phyloP scores from a whole-genome alignment of 1,140 invertebrate species.

The Drosophila sechellia region DNA sequence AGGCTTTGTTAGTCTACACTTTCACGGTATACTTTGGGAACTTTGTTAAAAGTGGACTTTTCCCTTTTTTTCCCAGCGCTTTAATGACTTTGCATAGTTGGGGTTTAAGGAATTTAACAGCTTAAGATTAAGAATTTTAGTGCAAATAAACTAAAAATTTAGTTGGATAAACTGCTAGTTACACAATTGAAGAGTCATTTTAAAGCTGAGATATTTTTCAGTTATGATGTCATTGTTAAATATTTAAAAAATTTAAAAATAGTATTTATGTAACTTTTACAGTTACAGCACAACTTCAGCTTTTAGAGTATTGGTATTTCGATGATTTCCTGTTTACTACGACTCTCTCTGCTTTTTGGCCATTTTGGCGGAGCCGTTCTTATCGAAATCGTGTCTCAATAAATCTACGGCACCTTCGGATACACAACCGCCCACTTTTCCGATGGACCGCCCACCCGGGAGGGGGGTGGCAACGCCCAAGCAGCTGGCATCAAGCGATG shows the following conservation, averaged over 20 bases:
- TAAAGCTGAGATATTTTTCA: background rate
- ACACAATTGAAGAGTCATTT: too few relatives aligned
- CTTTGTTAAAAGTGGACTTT: conserved; percentile 5
- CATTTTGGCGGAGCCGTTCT: conserved; percentile 43
- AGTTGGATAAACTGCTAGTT: background rate
- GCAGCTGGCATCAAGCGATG: conserved; percentile 31
- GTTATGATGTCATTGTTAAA: background rate
- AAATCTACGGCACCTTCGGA: conserved; percentile 68
- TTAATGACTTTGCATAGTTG: conserved; percentile 22
- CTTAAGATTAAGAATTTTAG: background rate
- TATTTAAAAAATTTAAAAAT: background rate
- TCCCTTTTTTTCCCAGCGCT: background rate
- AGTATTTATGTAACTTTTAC: background rate
- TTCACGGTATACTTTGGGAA: conserved; percentile 27
- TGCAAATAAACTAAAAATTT: background rate
- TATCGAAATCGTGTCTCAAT: conserved; percentile 80
- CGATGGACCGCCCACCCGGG: conserved; percentile 2
- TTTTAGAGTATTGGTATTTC: conserved; percentile 25
- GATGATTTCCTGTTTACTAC: background rate
- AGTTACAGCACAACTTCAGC: too few relatives aligned
- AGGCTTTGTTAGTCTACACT: conserved; percentile 43
- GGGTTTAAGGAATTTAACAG: background rate
- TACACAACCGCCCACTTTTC: conserved; percentile 40
- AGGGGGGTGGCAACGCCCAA: background rate
- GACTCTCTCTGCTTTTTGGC: conserved; percentile 4